Evolutionary conservation across 2,797 vertebrate genomes (phyloP).

Genomic region (Phalanger gymnotis): DNA sequence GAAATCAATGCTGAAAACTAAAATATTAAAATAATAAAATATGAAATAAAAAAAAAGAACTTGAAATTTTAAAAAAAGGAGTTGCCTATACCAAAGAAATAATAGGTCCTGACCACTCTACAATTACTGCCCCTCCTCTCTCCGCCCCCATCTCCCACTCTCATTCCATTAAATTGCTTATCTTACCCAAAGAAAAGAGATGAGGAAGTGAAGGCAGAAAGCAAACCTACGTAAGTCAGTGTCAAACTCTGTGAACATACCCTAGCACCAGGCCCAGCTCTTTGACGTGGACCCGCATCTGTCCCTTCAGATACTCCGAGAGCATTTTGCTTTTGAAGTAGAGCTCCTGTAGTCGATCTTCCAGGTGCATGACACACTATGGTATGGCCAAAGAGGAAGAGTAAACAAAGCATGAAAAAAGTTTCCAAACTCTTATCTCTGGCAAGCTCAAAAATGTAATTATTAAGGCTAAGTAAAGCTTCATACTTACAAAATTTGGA

Average conservation of each 20-base stretch:
- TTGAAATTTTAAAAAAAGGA: no score
- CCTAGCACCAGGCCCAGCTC: constrained; percentile 96
- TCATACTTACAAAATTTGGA: constrained; percentile 95
- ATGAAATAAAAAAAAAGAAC: no score
- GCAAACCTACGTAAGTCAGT: background rate
- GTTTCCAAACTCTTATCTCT: background rate
- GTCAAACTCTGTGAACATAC: constrained; percentile 84
- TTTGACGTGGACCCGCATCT: constrained; percentile 98
- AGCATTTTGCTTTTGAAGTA: constrained; percentile 99
- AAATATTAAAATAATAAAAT: no score
- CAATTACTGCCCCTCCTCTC: background rate
- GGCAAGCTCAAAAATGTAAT: constrained; percentile 50
- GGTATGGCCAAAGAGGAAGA: constrained; percentile 76
- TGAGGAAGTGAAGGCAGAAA: constrained; percentile 29
- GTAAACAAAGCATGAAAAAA: constrained; percentile 39
- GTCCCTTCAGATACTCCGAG: constrained; percentile 97
- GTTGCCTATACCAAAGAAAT: background rate
- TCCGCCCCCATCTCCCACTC: no score
- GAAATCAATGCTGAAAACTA: no score
- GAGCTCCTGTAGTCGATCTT: constrained; percentile 97
- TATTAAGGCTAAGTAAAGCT: fast-evolving
- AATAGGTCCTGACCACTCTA: background rate
- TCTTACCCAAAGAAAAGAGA: constrained; percentile 8
- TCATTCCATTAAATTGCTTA: background rate
- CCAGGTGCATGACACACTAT: constrained; percentile 99